Evolutionary conservation across 2,113 vertebrate species (phyloP).

Genomic region (Artemisiospiza belli): DNA sequence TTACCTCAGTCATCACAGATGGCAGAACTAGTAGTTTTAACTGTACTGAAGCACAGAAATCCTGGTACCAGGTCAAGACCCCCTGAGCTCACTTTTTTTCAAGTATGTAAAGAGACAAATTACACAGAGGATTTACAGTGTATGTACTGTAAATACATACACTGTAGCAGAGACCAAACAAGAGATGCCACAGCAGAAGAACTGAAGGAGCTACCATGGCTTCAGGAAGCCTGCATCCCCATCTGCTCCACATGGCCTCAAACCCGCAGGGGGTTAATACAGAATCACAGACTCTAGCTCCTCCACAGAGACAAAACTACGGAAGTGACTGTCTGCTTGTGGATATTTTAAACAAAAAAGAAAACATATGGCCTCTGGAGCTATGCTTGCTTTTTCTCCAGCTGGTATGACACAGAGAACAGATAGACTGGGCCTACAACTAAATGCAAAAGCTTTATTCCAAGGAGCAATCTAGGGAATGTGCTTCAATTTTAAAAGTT

Average conservation of each 20-base stretch:
- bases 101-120: neutral
- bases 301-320: constrained; percentile 24
- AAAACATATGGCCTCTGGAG: constrained; percentile 52
- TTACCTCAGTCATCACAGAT: neutral
- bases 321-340: constrained; percentile 42
- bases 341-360: constrained; percentile 51
- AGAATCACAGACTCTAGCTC: neutral
- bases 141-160: too few relatives aligned
- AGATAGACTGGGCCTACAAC: neutral
- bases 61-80: neutral
- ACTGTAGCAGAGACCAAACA: neutral
- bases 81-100: neutral
- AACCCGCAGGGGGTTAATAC: neutral
- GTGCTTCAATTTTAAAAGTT: neutral
- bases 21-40: neutral
- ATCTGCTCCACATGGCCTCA: neutral
- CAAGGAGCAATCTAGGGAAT: neutral
- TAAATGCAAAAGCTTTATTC: neutral
- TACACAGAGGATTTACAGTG: neutral
- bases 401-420: neutral
- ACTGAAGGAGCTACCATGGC: neutral
- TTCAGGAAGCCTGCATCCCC: neutral
- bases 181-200: neutral
- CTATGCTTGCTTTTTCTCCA: constrained; percentile 7
- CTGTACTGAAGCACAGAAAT: neutral